Conservation (phyloP, 2,888 invertebrate genomes). For the Chironomus riparius region DNA sequence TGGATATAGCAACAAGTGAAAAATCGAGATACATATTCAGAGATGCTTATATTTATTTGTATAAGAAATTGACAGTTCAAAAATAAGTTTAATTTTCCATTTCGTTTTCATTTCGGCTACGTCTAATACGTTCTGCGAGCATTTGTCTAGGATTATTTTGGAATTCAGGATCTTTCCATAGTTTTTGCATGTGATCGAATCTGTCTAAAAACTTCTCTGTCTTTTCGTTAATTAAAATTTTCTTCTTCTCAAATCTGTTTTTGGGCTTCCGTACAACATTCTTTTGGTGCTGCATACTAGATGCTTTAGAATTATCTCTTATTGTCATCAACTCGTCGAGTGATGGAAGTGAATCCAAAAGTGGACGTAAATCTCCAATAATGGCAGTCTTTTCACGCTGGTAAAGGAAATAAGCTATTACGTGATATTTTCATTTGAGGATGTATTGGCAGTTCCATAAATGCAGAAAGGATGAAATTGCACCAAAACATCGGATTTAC, state of each 20-base stretch:
- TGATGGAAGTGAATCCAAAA: constrained; percentile 37
- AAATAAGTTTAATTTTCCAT: background rate
- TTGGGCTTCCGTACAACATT: background rate
- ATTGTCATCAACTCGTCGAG: constrained; percentile 33
- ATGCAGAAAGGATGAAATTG: too few species aligned
- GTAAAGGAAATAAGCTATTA: too few species aligned
- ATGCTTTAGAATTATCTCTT: constrained; percentile 25
- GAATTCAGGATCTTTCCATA: constrained; percentile 34
- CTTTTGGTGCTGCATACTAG: constrained; percentile 26
- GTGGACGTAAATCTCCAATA: constrained; percentile 35
- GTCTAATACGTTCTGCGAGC: constrained; percentile 31
- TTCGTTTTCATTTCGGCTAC: background rate
- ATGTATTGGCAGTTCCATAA: too few species aligned
- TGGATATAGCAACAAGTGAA: background rate
- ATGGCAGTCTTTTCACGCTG: constrained; percentile 34
- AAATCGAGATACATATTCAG: background rate
- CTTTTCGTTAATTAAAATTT: background rate
- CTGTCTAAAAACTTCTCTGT: constrained; percentile 5
- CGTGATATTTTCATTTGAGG: too few species aligned
- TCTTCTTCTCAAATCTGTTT: constrained; percentile 19
- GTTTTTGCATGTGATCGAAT: constrained; percentile 32
- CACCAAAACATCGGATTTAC: too few species aligned
- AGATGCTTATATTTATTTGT: background rate
- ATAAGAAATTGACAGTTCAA: background rate
- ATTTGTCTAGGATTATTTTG: constrained; percentile 33